These are phyloP conservation scores for Sinotaia quadrata DNA, from an alignment of 2,888 invertebrate species.

Conservation along the genomic window DNA sequence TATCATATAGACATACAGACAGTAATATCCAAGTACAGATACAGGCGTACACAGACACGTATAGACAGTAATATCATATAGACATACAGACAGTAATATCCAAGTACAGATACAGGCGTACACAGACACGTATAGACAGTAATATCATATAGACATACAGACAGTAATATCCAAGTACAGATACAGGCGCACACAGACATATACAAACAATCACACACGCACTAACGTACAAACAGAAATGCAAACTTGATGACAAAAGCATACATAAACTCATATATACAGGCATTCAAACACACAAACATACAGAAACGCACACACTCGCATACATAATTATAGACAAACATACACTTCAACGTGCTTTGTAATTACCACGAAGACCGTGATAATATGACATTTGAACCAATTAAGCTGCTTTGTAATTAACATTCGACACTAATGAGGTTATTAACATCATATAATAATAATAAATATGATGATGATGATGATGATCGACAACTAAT, in stretches of 20 bases:
- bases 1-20: too few species aligned
- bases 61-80: neutral
- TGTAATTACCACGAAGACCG: too few species aligned
- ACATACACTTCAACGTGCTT: too few species aligned
- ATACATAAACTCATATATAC: neutral
- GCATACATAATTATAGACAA: neutral
- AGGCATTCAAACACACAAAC: neutral
- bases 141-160: too few species aligned
- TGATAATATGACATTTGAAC: too few species aligned
- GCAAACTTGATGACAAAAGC: neutral
- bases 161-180: neutral
- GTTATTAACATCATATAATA: too few species aligned
- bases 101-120: neutral
- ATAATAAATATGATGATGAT: too few species aligned
- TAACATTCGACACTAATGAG: too few species aligned
- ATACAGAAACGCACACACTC: neutral
- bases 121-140: neutral
- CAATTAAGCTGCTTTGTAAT: too few species aligned
- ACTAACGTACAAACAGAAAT: neutral
- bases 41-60: neutral
- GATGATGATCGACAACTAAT: too few species aligned
- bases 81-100: neutral
- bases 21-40: neutral
- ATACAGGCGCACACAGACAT: slow-evolving; percentile 3
- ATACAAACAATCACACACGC: slow-evolving; percentile 10